Evolutionary conservation across 2,797 vertebrate species (phyloP), one percentile per base, ranked within the genome.

Genomic region (Melanogrammus aeglefinus): DNA sequence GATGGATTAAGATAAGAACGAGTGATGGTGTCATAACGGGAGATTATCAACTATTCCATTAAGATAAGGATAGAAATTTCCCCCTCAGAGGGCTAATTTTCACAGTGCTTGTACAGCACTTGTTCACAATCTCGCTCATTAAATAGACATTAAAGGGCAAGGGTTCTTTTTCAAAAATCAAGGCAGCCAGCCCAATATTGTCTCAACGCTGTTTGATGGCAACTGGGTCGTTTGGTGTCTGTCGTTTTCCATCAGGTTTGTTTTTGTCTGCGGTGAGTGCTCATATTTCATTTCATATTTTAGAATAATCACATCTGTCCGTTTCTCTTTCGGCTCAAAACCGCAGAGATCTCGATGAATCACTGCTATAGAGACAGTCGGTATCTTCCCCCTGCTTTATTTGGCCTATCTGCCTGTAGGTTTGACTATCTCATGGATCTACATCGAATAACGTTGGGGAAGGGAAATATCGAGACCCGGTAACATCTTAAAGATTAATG

Each of bases 31-130:
- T 87, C 79, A 82, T 83, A 86, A 81, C 75, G 75, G 72, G 71
- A 85, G 79, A 87, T 87, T 85, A 85, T 85, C 81, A 83, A 77
- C 73, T 70, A 82, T 89, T 90, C 87, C 82, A 89, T 89, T 89
- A 85, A 84, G 87, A 88, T 89, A 84, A 80, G 72, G 31, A 44
- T 77, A 57, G 47, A 44, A 82, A 72, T n/a, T 57, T 77, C 73
- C 74, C 79, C 83, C 78, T 79, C 7, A 18, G 31, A 74, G 84
- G 78, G 47, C 75, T 75, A 6, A 76, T 74, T 79, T 82, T 70
- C 21, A 24, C 76, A 78, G 77, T 29, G 44, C 78, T 82, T 79
- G 70, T 81, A 63, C 75, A 77, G 35, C 78, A 63, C 74, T 76
- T 84, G 82, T 87, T 81, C 79, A 63, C 76, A 73, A 75, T 81